phyloP scores from a whole-genome alignment of 2,797 vertebrate genomes.

The Smutsia temminckii region DNA sequence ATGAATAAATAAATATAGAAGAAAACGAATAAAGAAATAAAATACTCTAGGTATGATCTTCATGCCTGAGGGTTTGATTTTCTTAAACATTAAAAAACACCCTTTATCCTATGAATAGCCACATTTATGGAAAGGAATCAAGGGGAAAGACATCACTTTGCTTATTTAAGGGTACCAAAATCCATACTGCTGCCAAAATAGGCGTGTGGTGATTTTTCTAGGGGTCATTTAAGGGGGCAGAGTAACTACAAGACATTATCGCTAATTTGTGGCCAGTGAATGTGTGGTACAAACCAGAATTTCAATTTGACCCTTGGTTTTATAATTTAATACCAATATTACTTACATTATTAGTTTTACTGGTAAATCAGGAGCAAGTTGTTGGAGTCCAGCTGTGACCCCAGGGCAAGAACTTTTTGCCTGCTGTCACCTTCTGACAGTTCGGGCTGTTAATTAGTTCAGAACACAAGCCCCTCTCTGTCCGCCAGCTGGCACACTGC shows the following conservation, averaged over 20 bases:
- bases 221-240: not conserved
- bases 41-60: not conserved
- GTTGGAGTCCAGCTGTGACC: conserved; percentile 89
- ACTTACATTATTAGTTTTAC: conserved; percentile 84
- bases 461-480: conserved; percentile 88
- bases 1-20: not conserved
- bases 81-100: not conserved
- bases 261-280: conserved; percentile 68
- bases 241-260: conserved; percentile 54
- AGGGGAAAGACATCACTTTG: not conserved
- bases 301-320: conserved; percentile 66
- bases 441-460: conserved; percentile 89
- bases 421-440: conserved; percentile 88
- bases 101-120: not conserved
- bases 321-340: conserved; percentile 86
- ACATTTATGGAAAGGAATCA: not conserved
- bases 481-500: conserved; percentile 88
- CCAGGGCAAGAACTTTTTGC: conserved; percentile 87
- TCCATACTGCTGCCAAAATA: not conserved
- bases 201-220: not conserved
- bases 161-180: not conserved
- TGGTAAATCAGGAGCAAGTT: conserved; percentile 86
- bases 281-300: conserved; percentile 67
- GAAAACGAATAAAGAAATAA: not conserved
- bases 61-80: not conserved